Percentiles rank a stretch among this genome's conserved stretches.
phyloP scores from a whole-genome alignment of 2,113 vertebrate species.

The Chionis minor region DNA sequence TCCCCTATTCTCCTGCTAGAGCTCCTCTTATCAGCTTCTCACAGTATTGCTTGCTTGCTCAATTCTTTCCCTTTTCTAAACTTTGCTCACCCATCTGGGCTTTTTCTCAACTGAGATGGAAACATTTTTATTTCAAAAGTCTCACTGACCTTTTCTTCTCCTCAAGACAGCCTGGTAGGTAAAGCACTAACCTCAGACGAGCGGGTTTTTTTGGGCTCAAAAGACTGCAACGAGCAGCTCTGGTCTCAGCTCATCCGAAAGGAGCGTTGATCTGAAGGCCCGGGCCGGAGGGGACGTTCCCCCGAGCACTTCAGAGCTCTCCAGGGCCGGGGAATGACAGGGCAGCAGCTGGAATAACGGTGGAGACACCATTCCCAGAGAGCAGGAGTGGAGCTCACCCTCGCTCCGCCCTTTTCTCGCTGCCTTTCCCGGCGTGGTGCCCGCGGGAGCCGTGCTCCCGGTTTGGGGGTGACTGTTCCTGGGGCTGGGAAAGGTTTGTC shows the following conservation, averaged over 20 bases:
- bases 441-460: background rate
- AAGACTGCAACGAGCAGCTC: background rate
- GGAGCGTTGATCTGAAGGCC: rapidly evolving
- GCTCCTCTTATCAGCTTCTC: conserved; percentile 85
- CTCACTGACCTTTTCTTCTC: conserved; percentile 41
- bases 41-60: conserved; percentile 73
- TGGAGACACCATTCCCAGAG: rapidly evolving
- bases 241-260: background rate
- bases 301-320: background rate
- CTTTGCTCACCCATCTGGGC: conserved; percentile 39
- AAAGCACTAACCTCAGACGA: background rate
- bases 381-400: background rate
- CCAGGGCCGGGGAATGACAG: background rate
- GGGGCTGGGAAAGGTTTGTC: background rate
- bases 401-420: rapidly evolving
- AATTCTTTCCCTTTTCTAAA: conserved; percentile 65
- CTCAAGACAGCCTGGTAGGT: background rate
- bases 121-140: conserved; percentile 37
- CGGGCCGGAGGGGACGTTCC: background rate
- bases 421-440: background rate
- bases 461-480: background rate
- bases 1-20: conserved; percentile 76
- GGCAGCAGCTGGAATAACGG: background rate
- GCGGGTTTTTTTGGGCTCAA: background rate
- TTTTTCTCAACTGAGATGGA: conserved; percentile 20